phyloP scores from a whole-genome alignment of 2,113 vertebrate genomes.

The Apistogramma diplotaenia region DNA sequence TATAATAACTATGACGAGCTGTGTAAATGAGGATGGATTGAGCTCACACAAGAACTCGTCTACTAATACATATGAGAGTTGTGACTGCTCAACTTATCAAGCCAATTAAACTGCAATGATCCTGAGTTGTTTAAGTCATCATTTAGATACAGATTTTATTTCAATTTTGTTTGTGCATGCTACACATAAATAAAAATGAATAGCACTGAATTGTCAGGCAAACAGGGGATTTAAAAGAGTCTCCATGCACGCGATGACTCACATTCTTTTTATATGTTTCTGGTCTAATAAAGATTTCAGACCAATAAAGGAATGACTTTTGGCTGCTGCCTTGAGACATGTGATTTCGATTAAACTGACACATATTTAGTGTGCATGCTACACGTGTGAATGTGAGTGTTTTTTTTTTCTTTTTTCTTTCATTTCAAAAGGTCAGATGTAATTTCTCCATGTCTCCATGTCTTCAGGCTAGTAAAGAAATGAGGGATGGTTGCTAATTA shows the following conservation, averaged over 20 bases:
- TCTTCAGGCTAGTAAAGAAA: not conserved
- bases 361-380: not conserved
- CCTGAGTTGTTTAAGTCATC: not conserved
- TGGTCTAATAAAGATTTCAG: not conserved
- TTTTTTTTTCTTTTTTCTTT: not conserved
- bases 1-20: too few species aligned
- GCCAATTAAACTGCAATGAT: not conserved
- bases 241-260: not conserved
- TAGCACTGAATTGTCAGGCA: not conserved
- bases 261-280: not conserved
- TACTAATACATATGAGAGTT: not conserved
- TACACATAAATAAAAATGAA: not conserved
- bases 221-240: not conserved
- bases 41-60: not conserved
- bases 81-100: not conserved
- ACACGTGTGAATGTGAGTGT: not conserved
- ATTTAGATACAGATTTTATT: not conserved
- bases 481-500: constrained; percentile 11
- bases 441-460: not conserved
- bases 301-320: too few species aligned
- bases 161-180: too few species aligned
- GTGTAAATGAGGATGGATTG: not conserved
- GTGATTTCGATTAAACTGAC: not conserved
- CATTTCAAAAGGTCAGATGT: not conserved
- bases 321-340: not conserved